Evolutionary conservation across 2,888 invertebrate genomes (phyloP), one percentile per base, ranked within the genome.

Genomic region (Lithophane semibrunnea): DNA sequence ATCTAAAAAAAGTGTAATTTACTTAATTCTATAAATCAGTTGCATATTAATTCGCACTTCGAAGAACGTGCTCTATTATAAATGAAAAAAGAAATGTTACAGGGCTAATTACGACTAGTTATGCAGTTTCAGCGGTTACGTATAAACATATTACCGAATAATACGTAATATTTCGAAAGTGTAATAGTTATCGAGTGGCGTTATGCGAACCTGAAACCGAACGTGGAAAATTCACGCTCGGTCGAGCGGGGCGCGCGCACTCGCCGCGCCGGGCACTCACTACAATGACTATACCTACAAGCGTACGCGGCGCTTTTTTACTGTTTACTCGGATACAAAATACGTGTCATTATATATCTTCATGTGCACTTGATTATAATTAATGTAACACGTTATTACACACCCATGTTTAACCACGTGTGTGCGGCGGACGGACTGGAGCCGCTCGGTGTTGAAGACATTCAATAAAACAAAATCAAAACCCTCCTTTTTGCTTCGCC

Each of bases 181-280:
- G 92, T 95, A 94, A 96, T 94, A 93, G 92, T 94, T 95, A 95
- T 95, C 93, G 92, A 92, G 93, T 92, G 86, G 90, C 90, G 94
- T 96, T 95, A 95, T 92, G 95, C 91, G 94, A 93, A 91, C 92
- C 95, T 95, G 96, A 96, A 96, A 95, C 93, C 94, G 94, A 96
- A 95, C 93, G 96, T 96, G 96, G 95, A 96, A 96, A 94, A 94
- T 95, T 96, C 94, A 96, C 92, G 96, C 96, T 95, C 92, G 89
- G 94, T 91, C 91, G 91, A 95, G 95, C 95, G 94, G 90, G 91
- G 91, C 94, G 91, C 86, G 90, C 90, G 86, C 88, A 60, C 75
- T 21, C 54, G 63, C 64, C n/a, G 37, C 16, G n/a, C 16, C 71
- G 70, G 72, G 66, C 65, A 49, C 71, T 58, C 42, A 75, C 74